phyloP scores from a whole-genome alignment of 2,797 vertebrate species.

The Pyrocephalus nanus region DNA sequence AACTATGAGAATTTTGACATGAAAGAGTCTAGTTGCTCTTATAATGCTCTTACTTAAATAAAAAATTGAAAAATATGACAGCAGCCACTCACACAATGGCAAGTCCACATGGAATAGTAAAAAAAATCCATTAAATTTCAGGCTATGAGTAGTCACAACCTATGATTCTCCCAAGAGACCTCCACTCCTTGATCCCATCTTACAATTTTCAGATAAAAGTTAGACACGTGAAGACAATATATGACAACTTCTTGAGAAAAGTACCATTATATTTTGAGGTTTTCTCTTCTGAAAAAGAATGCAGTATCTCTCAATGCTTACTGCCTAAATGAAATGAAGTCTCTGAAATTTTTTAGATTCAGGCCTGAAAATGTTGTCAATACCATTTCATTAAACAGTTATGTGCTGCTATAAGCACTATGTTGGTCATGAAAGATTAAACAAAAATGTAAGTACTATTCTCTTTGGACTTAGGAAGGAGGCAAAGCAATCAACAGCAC shows the following conservation, averaged over 20 bases:
- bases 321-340: neutral
- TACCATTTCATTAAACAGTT: no score
- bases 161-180: neutral
- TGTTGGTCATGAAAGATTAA: no score
- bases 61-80: neutral
- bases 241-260: neutral
- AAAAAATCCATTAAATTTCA: neutral
- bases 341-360: neutral
- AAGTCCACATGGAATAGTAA: neutral
- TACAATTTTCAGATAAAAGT: neutral
- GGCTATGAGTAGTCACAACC: neutral
- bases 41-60: neutral
- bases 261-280: accelerated
- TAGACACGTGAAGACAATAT: neutral
- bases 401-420: no score
- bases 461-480: no score
- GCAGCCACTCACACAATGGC: neutral
- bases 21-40: neutral
- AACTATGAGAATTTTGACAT: neutral
- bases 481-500: no score
- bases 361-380: neutral
- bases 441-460: no score
- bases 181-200: neutral
- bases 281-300: neutral
- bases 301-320: neutral